Evolutionary conservation across 2,113 vertebrate genomes (phyloP).

Genomic region (Prochilodus magdalenae): DNA sequence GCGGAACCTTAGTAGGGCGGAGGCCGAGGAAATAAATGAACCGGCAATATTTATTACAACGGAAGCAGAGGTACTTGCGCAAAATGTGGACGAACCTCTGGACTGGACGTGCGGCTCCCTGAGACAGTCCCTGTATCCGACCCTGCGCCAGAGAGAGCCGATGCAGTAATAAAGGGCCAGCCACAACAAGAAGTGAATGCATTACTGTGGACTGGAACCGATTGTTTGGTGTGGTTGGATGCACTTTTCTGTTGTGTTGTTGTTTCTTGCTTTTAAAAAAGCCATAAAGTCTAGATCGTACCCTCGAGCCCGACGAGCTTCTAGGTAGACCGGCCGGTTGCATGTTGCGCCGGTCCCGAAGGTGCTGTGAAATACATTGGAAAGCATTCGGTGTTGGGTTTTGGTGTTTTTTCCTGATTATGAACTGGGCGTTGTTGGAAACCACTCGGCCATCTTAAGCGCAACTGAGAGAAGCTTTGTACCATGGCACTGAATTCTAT

Average conservation of each 20-base stretch:
- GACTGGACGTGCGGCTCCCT: slow-evolving; percentile 16
- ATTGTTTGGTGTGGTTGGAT: slow-evolving; percentile 76
- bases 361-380: slow-evolving; percentile 67
- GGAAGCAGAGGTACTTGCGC: slow-evolving; percentile 42
- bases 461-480: slow-evolving; percentile 76
- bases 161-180: slow-evolving; percentile 56
- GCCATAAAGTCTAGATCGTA: slow-evolving; percentile 79
- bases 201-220: slow-evolving; percentile 75
- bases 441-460: slow-evolving; percentile 67
- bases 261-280: slow-evolving; percentile 81
- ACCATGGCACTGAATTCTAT: slow-evolving; percentile 80
- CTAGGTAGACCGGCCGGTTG: slow-evolving; percentile 77
- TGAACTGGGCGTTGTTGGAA: slow-evolving; percentile 61
- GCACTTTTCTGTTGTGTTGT: slow-evolving; percentile 75
- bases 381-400: slow-evolving; percentile 66
- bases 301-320: slow-evolving; percentile 69
- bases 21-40: slow-evolving; percentile 1
- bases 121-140: neutral
- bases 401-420: slow-evolving; percentile 40
- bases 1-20: slow-evolving; percentile 25
- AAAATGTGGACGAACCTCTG: slow-evolving; percentile 22
- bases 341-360: slow-evolving; percentile 78
- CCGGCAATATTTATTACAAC: slow-evolving; percentile 79
- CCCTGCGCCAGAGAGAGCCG: slow-evolving; percentile 28
- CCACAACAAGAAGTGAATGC: slow-evolving; percentile 54